Evolutionary conservation across 92 coral and sea anemone species (phyloP), one percentile per base, ranked within the genome.

Genomic region (Paragorgia papillata): DNA sequence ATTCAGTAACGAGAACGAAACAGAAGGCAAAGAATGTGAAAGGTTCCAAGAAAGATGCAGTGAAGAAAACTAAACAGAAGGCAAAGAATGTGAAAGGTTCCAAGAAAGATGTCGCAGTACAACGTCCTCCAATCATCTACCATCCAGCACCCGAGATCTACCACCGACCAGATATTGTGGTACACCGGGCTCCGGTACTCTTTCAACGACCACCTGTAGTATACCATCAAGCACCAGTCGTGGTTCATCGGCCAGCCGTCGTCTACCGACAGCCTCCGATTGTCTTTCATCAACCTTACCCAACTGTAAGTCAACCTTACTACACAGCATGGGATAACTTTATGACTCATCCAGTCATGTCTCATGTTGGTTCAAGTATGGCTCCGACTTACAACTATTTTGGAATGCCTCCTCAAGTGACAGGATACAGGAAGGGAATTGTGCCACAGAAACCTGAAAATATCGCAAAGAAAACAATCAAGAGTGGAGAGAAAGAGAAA

Each of bases 81-180:
- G 15, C 78, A 31, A 71, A 71, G 35, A 53, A 71, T 22, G 78
- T 71, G 29, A 71, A 71, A 54, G 78, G 64, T 20, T 51, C 78
- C 49, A 95, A 95, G 76, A 95, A 95, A 73, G 99, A 95, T 62
- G 97, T 95, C 1, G 96, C 92, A 17, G 97, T 95, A 27, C 92
- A 95, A 67, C 86, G 99, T 13, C 99, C 99, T 3, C 99, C 99
- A 24, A 95, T 95, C 57, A 95, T 95, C 54, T 95, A 95, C 49
- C 99, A 95, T 49, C 99, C 99, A 43, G 97, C 99, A 46, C 99
- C 99, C 41, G 99, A 95, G 58, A 89, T 95, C 43, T 95, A 89
- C 51, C 99, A 95, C 83, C 89, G 99, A 39, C 99, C 99, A 17
- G 96, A 95, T 75, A 89, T 95, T 64, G 99, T 95, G 14, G 96